Evolutionary conservation across 2,113 vertebrate genomes (phyloP).

Genomic region (Cyphomyrus plagiostoma): DNA sequence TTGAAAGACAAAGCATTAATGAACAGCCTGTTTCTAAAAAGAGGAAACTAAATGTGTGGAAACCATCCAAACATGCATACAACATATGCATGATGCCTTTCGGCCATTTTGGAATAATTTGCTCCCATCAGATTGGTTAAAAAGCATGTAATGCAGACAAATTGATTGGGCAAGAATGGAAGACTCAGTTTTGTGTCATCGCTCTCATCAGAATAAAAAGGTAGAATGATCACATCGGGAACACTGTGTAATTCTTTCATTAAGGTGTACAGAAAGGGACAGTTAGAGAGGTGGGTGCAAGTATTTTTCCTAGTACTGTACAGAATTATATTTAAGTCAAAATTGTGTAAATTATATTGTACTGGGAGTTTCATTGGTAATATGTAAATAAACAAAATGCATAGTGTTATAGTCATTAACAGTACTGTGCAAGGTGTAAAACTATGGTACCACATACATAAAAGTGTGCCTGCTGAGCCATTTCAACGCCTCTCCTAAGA

Average conservation of each 20-base stretch:
- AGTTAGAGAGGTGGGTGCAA: neutral
- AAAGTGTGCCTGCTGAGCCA: neutral
- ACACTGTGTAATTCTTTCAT: neutral
- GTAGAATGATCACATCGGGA: neutral
- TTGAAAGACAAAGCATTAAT: neutral
- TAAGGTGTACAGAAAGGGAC: neutral
- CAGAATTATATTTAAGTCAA: neutral
- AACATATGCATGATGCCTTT: neutral
- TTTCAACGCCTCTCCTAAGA: neutral
- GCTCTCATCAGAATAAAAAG: neutral
- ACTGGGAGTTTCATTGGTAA: neutral
- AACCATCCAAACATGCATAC: neutral
- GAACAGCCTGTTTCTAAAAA: neutral
- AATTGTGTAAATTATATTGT: neutral
- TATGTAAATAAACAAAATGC: neutral
- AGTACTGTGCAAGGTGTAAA: neutral
- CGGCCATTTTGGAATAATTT: neutral
- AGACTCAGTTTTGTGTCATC: neutral
- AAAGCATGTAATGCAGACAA: neutral
- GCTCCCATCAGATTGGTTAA: neutral
- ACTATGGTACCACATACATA: neutral
- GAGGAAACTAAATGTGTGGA: neutral
- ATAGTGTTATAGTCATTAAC: neutral
- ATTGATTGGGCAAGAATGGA: neutral
- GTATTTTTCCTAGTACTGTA: neutral